A percentile compares a stretch with the other conserved stretches of the same genome.
phyloP scores from a whole-genome alignment of 2,888 invertebrate genomes.

The Ornithoptera alexandrae region DNA sequence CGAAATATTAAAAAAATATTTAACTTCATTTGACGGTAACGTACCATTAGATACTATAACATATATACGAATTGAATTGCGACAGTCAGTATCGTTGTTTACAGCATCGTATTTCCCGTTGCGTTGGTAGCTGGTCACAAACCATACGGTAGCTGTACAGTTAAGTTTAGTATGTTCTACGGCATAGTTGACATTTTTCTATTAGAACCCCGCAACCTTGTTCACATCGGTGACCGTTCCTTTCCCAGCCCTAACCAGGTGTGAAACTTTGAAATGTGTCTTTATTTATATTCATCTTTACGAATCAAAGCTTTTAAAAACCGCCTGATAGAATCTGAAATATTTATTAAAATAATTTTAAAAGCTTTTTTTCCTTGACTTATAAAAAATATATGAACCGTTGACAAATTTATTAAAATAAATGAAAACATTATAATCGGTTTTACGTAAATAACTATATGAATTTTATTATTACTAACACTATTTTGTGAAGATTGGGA shows the following conservation, averaged over 20 bases:
- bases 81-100: constrained; percentile 43
- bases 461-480: no score
- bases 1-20: constrained; percentile 32
- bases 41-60: no score
- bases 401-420: no score
- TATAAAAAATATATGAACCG: no score
- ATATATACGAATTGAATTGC: constrained; percentile 45
- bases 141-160: constrained; percentile 68
- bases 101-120: constrained; percentile 60
- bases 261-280: constrained; percentile 36
- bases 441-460: no score
- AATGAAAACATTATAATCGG: no score
- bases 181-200: constrained; percentile 54
- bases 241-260: constrained; percentile 48
- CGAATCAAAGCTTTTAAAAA: no score
- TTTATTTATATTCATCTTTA: neutral
- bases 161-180: constrained; percentile 63
- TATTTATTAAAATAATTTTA: no score
- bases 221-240: constrained; percentile 55
- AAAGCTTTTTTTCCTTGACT: no score
- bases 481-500: no score
- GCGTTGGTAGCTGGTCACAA: constrained; percentile 55
- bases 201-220: constrained; percentile 67
- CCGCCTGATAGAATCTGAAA: no score
- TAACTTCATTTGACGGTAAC: neutral